A percentile compares a stretch with the other conserved stretches of the same genome.
Conservation (phyloP, 2,888 invertebrate genomes). For the Panopea generosa region DNA sequence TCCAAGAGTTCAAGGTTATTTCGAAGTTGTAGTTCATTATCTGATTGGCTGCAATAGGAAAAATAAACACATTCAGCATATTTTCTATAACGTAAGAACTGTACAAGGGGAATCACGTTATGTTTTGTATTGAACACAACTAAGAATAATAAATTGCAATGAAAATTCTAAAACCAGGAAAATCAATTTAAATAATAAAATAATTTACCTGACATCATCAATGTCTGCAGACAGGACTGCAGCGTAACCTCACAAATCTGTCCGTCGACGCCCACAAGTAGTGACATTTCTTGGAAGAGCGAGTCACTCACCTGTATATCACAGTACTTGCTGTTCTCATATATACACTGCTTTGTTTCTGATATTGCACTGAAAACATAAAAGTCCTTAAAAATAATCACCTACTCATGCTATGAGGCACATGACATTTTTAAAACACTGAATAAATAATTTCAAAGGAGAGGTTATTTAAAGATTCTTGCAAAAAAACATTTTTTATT, state of each 20-base stretch:
- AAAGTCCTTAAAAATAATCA: conserved; percentile 4
- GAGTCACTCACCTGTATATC: conserved; percentile 21
- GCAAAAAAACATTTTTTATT: no score
- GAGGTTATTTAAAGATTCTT: no score
- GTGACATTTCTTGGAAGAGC: conserved; percentile 31
- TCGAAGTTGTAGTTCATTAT: conserved; percentile 34
- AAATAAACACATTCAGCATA: no score
- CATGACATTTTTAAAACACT: no score
- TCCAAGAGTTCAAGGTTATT: conserved; percentile 14
- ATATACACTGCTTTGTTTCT: conserved; percentile 45
- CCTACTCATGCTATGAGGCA: no score
- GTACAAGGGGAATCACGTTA: no score
- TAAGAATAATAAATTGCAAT: no score
- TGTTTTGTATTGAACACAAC: no score
- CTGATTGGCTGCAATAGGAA: conserved; percentile 46
- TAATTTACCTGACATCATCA: conserved; percentile 49
- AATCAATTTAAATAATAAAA: no score
- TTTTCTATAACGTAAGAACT: no score
- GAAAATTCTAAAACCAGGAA: no score
- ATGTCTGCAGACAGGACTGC: conserved; percentile 33
- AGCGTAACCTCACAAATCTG: conserved; percentile 45
- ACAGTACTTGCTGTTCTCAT: conserved; percentile 41
- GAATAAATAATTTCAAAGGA: no score
- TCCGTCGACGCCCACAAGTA: conserved; percentile 41
- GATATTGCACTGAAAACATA: conserved; percentile 26